Evolutionary conservation across 2,888 invertebrate species (phyloP).

Genomic region (Drosophila nigritarsus): DNA sequence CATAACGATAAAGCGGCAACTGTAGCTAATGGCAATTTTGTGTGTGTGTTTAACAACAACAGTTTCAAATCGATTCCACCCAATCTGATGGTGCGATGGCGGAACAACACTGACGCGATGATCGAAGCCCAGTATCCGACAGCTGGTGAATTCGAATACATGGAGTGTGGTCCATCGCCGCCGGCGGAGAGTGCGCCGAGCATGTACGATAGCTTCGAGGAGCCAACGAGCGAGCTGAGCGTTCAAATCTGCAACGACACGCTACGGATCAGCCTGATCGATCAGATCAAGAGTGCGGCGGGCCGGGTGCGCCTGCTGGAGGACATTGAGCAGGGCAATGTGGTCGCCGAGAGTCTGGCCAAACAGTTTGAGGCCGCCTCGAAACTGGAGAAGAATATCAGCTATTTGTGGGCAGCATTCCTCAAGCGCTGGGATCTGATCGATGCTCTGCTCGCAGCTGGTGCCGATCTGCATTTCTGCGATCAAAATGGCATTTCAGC

Average conservation of each 20-base stretch:
- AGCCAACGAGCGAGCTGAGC: constrained; percentile 89
- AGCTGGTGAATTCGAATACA: constrained; percentile 89
- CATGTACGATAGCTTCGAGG: constrained; percentile 92
- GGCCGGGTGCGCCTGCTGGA: constrained; percentile 90
- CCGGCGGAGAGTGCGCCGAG: constrained; percentile 93
- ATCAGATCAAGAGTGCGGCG: constrained; percentile 90
- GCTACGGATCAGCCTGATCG: constrained; percentile 90
- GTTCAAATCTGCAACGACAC: constrained; percentile 91
- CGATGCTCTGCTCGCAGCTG: constrained; percentile 88
- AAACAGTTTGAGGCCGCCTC: constrained; percentile 87
- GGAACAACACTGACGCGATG: constrained; percentile 86
- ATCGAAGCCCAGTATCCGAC: constrained; percentile 90
- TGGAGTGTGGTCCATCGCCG: constrained; percentile 92
- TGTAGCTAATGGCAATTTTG: neutral
- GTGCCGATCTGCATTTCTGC: constrained; percentile 89
- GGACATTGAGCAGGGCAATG: constrained; percentile 90
- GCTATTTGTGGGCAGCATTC: constrained; percentile 91
- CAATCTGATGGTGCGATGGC: constrained; percentile 87
- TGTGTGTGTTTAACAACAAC: constrained; percentile 9
- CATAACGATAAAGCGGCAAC: neutral
- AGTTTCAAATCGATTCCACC: constrained; percentile 86
- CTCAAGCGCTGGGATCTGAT: constrained; percentile 89
- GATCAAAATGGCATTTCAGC: constrained; percentile 91
- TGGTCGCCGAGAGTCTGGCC: constrained; percentile 87
- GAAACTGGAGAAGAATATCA: constrained; percentile 89